Conservation (phyloP, 2,888 invertebrate species). For the Drosophila leonis region DNA sequence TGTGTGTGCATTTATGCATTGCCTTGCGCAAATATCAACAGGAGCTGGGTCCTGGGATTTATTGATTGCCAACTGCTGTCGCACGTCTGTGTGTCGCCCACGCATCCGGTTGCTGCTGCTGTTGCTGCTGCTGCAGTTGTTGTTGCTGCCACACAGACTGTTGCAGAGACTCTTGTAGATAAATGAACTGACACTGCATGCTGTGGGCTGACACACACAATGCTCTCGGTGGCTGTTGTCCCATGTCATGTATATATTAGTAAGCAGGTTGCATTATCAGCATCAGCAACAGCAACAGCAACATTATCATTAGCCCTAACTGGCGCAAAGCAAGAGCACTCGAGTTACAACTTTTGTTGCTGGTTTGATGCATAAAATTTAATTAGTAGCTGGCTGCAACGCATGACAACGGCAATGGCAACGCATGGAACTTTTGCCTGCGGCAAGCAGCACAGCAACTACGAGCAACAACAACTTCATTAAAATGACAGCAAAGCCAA, state of each 20-base stretch:
- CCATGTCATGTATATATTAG: conserved; percentile 72
- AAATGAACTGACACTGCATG: conserved; percentile 61
- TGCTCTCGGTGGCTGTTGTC: conserved; percentile 47
- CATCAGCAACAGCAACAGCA: conserved; percentile 31
- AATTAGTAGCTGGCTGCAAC: conserved; percentile 64
- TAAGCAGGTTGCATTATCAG: conserved; percentile 49
- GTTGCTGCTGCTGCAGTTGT: not conserved
- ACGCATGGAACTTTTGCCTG: conserved; percentile 50
- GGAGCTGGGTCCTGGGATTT: conserved; percentile 77
- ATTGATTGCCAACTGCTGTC: conserved; percentile 67
- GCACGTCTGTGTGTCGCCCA: conserved; percentile 38
- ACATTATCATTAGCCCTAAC: conserved; percentile 51
- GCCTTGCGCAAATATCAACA: conserved; percentile 73
- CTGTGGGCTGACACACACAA: conserved; percentile 37
- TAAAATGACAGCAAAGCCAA: conserved; percentile 48
- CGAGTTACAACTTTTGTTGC: conserved; percentile 59
- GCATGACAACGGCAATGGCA: conserved; percentile 21
- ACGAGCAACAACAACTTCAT: conserved; percentile 49
- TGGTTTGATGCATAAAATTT: conserved; percentile 67
- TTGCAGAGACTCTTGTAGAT: conserved; percentile 43
- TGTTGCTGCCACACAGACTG: conserved; percentile 11
- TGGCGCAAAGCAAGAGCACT: conserved; percentile 45
- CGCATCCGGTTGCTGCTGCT: conserved; percentile 45
- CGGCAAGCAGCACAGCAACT: conserved; percentile 9
- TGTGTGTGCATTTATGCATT: conserved; percentile 68